Conservation (phyloP, 1,140 invertebrate genomes). For the Neodiprion pinetum region DNA sequence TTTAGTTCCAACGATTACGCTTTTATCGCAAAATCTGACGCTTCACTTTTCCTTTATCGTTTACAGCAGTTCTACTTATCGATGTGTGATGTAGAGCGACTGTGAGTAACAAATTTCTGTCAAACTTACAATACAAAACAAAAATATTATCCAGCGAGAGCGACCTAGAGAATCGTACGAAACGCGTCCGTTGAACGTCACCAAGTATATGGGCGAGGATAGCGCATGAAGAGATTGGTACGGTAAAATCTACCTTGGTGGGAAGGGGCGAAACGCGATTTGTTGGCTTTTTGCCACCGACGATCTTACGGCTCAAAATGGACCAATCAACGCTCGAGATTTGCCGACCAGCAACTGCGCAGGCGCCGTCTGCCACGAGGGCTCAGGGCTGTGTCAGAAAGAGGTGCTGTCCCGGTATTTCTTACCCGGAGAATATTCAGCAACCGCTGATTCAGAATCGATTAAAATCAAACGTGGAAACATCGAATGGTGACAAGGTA, state of each 20-base stretch:
- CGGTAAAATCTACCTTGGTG: neutral
- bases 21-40: too few relatives aligned
- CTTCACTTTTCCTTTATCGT: too few relatives aligned
- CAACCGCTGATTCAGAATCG: too few relatives aligned
- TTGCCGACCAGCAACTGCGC: neutral
- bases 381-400: neutral
- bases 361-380: neutral
- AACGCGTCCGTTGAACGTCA: neutral
- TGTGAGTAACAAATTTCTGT: too few relatives aligned
- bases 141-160: too few relatives aligned
- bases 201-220: conserved; percentile 1
- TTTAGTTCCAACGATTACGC: too few relatives aligned
- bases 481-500: too few relatives aligned
- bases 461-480: too few relatives aligned
- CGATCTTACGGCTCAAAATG: neutral
- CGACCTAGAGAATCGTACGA: neutral
- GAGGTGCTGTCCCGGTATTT: neutral
- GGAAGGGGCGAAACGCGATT: neutral
- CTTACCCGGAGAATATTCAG: too few relatives aligned
- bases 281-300: neutral
- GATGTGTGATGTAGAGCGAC: too few relatives aligned
- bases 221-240: neutral
- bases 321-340: neutral
- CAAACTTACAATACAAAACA: too few relatives aligned
- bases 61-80: too few relatives aligned